A percentile compares a stretch with the other conserved stretches of the same genome.
phyloP scores from a whole-genome alignment of 2,113 vertebrate genomes.

The Leptobrachium ailaonicum region DNA sequence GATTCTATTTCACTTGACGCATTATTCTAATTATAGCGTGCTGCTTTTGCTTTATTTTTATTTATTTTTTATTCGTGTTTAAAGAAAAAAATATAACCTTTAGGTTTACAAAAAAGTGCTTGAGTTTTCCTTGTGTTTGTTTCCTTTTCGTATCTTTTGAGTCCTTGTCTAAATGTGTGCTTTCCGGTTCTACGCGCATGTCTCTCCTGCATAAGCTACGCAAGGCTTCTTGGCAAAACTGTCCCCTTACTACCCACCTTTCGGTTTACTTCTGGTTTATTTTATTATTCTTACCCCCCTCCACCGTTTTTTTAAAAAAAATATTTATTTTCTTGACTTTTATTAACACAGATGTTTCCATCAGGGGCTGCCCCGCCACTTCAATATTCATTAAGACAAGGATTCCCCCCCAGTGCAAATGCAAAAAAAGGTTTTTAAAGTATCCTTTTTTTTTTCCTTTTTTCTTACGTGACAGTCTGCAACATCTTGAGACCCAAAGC shows the following conservation, averaged over 20 bases:
- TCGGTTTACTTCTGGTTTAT: slow-evolving; percentile 55
- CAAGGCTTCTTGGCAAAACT: slow-evolving; percentile 61
- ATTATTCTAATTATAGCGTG: too few relatives aligned
- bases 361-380: slow-evolving; percentile 61
- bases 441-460: slow-evolving; percentile 15
- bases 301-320: not conserved
- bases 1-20: too few relatives aligned
- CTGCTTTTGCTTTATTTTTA: too few relatives aligned
- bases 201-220: slow-evolving; percentile 71
- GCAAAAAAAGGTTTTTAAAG: slow-evolving; percentile 48
- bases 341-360: slow-evolving; percentile 71
- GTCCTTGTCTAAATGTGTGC: slow-evolving; percentile 28
- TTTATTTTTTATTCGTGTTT: too few relatives aligned
- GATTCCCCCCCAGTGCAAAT: slow-evolving; percentile 59
- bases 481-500: slow-evolving; percentile 61
- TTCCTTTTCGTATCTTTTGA: too few relatives aligned
- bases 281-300: slow-evolving; percentile 55
- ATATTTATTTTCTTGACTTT: slow-evolving; percentile 58
- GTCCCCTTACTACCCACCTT: slow-evolving; percentile 60
- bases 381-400: slow-evolving; percentile 58
- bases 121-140: too few relatives aligned
- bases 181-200: slow-evolving; percentile 62
- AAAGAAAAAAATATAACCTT: too few relatives aligned
- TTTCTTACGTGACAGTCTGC: slow-evolving; percentile 57
- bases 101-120: too few relatives aligned